Evolutionary conservation across 2,888 invertebrate genomes (phyloP).

Genomic region (Stenodema calcarata): DNA sequence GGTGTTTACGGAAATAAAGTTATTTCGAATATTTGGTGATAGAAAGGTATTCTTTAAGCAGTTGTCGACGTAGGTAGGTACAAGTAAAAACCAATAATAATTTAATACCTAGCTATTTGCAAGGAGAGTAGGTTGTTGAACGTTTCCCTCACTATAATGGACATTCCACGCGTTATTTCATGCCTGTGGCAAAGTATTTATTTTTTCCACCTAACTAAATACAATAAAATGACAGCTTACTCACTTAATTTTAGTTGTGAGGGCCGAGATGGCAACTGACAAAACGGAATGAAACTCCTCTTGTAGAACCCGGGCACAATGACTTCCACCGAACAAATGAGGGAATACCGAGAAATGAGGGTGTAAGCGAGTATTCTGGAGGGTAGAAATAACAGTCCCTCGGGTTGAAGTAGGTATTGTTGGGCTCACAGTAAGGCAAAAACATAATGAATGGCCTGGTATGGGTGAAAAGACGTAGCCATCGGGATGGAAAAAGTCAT

Average conservation of each 20-base stretch:
- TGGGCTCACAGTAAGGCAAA: background rate
- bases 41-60: too few species aligned
- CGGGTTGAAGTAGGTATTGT: background rate
- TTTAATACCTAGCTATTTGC: too few species aligned
- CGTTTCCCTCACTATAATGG: too few species aligned
- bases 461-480: background rate
- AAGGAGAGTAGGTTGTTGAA: too few species aligned
- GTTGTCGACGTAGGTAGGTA: too few species aligned
- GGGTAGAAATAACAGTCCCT: background rate
- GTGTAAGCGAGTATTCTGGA: background rate
- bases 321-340: background rate
- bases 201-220: background rate
- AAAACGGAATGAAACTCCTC: background rate
- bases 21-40: too few species aligned
- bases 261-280: background rate
- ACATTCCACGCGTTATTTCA: too few species aligned
- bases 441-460: background rate
- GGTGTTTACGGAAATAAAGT: too few species aligned
- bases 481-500: background rate
- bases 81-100: too few species aligned
- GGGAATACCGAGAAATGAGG: background rate
- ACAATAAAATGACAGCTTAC: background rate
- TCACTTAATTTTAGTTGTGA: background rate
- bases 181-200: too few species aligned
- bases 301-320: background rate